Base-by-base conservation (phyloP, 2,113 vertebrate genomes). In the Lethenteron reissneri region DNA sequence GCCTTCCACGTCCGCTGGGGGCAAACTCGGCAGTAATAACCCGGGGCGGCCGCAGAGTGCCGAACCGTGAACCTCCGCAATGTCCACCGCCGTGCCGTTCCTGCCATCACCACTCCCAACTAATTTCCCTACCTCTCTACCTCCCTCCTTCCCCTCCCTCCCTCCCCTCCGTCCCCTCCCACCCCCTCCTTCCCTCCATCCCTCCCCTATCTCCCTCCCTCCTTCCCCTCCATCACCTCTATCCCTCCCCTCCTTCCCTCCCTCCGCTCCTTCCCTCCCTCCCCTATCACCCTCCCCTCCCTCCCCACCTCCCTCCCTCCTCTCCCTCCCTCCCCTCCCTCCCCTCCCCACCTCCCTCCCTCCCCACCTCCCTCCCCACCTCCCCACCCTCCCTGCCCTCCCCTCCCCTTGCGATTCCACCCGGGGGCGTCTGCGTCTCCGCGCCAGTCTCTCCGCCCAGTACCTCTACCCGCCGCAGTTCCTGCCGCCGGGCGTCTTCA, bases 401-500 rank as follows among this genome's bases (percentile, higher is more conserved):
- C 5, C 25, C 25, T 41, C 25, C 5, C 25, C 25, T 41, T 3
- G 25, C 3, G 25, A 41, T 41, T 41, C 25, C 25, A 41, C 25
- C 25, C 25, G 3, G 25, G 3, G 25, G 25, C 5, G 25, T 41
- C 25, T 6, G 25, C 25, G 25, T 41, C 25, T 41, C 25, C 25
- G 25, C 25, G 25, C 25, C 87, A 96, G 92, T 85, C 90, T 97
- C 76, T 89, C 92, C 13, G 86, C 92, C 76, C 92, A 97, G 82
- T 97, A 97, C 72, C 84, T 96, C 77, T 97, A 97, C 79, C 92
- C 92, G 58, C 92, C 96, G 84, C 90, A 90, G 75, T 95, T 95
- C 68, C 84, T 97, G 79, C 92, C 95, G 81, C 92, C 92, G 3
- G 92, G 92, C 76, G 80, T 97, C 81, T 87, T 96, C 74, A 95